These are phyloP conservation scores for Aphrophora alni DNA, from an alignment of 2,888 invertebrate species.

Conservation along the genomic window DNA sequence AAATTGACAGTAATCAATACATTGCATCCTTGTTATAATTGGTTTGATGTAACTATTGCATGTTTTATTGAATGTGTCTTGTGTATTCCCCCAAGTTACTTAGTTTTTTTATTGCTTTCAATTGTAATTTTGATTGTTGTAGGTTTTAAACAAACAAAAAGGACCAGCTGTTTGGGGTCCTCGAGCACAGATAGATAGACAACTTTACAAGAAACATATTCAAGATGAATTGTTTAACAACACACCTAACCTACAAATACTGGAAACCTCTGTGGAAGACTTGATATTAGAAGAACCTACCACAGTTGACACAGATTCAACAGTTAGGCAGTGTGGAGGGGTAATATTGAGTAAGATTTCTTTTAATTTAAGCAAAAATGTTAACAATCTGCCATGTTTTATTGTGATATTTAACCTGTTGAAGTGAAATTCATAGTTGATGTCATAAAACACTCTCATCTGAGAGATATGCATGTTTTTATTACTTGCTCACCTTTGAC, in stretches of 20 bases:
- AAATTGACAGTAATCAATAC: too few species aligned
- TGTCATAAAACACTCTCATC: too few species aligned
- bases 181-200: conserved; percentile 86
- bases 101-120: too few species aligned
- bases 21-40: too few species aligned
- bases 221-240: conserved; percentile 71
- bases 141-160: conserved; percentile 77
- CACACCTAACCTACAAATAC: conserved; percentile 70
- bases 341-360: conserved; percentile 52
- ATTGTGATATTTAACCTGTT: too few species aligned
- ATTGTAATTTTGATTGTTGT: conserved; percentile 34
- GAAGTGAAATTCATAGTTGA: too few species aligned
- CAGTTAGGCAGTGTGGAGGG: conserved; percentile 50
- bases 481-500: too few species aligned
- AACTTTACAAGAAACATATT: conserved; percentile 76
- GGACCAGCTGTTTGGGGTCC: conserved; percentile 92
- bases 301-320: conserved; percentile 42
- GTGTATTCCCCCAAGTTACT: too few species aligned
- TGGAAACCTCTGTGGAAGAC: conserved; percentile 80
- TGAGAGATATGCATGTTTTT: too few species aligned
- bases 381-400: too few species aligned
- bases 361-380: background rate
- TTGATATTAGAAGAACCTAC: conserved; percentile 64
- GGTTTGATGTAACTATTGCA: too few species aligned
- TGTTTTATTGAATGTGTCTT: too few species aligned